Base-by-base conservation (phyloP, 2,113 vertebrate species). In the Odobenus rosmarus region DNA sequence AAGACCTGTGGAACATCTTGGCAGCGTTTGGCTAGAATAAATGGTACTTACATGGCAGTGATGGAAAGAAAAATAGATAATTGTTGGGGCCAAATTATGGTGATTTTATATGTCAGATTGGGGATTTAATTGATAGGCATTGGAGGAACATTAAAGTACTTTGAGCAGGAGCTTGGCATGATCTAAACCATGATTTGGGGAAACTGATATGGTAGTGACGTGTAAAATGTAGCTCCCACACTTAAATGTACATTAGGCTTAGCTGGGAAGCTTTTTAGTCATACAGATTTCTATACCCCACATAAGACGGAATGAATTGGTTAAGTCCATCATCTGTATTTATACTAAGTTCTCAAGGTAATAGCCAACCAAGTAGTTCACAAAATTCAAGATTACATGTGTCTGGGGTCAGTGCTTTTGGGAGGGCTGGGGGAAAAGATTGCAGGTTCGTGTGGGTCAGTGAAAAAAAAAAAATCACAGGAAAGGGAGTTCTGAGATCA, bases 131-230 rank as follows among this genome's bases (percentile, higher is more conserved):
- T 95, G 87, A 2, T 46, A 72, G 59, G 2, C 14, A 57, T 3
- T 80, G 9, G 61, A 80, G 7, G 90, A 93, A 81, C 7, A 81
- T 71, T 4, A 42, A 82, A 88, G 4, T 89, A 62, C 93, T 85
- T 31, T 90, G 69, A 80, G 28, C 31, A 59, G 51, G 1, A 88
- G 39, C 16, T 90, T 72, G 62, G 19, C 36, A 69, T 72, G 64
- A 89, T 93, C 26, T 82, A 84, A 93, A 53, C 10, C 19, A 19
- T 72, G n/a, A 72, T 42, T 96, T 93, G 69, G 23, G 55, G 81
- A 95, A 90, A 61, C n/a, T 13, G 23, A 72, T 82, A 51, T 83
- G 24, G 12, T 18, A 80, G 4, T 61, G 67, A 61, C 28, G 33
- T n/a, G 49, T 49, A 77, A 57, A 92, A 67, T 1, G 0, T 53